Evolutionary conservation across 2,888 invertebrate species (phyloP).

Genomic region (Neoitamus cyanurus): DNA sequence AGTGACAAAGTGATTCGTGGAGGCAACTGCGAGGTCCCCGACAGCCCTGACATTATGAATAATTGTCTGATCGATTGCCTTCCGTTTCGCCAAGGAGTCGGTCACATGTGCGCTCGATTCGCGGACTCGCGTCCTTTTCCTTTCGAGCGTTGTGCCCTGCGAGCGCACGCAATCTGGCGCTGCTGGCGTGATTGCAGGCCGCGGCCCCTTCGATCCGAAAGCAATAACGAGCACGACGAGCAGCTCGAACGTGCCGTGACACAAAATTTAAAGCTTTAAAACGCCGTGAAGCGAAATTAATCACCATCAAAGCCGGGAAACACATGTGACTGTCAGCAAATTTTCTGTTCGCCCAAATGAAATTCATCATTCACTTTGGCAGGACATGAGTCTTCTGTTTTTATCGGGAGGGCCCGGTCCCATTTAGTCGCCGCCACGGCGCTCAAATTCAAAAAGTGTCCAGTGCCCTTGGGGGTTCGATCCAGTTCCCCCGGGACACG

Average conservation of each 20-base stretch:
- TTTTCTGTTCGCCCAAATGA: conserved; percentile 48
- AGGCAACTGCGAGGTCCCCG: background rate
- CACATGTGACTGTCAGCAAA: conserved; percentile 52
- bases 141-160: background rate
- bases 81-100: conserved; percentile 12
- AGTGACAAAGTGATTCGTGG: conserved; percentile 39
- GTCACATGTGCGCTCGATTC: conserved; percentile 3
- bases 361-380: conserved; percentile 51
- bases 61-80: conserved; percentile 44
- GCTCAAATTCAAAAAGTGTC: conserved; percentile 46
- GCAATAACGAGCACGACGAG: background rate
- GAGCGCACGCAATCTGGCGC: background rate
- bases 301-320: conserved; percentile 46
- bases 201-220: background rate
- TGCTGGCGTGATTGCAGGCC: conserved; percentile 6
- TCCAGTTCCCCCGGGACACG: conserved; percentile 9
- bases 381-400: conserved; percentile 49
- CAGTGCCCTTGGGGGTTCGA: conserved; percentile 24
- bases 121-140: background rate
- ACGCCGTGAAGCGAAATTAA: conserved; percentile 49
- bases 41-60: conserved; percentile 36
- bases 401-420: conserved; percentile 5
- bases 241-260: conserved; percentile 4
- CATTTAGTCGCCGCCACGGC: background rate
- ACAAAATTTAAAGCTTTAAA: conserved; percentile 29